Base-by-base conservation (phyloP, 2,113 vertebrate species). In the Oncorhynchus masou region DNA sequence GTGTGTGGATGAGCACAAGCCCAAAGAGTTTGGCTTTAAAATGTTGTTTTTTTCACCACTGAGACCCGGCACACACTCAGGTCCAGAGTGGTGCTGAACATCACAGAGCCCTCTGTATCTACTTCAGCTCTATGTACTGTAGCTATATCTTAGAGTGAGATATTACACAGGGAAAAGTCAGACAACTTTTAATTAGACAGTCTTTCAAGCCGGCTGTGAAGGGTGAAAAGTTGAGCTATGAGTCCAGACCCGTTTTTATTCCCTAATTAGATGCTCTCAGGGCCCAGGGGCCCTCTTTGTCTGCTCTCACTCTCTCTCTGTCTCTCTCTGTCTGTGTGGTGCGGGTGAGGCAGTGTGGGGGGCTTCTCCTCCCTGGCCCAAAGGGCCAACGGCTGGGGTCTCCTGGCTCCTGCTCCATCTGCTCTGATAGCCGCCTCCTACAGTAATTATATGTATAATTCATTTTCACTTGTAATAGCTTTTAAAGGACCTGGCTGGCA, bases 381-480 rank as follows among this genome's bases (percentile, higher is more conserved):
- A 67, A 59, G 66, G 69, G 70, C 73, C 74, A 80, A 25, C 51
- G 16, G 51, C 51, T 68, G 79, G 70, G 76, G 79, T 87, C 78
- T 85, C 84, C 73, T 85, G 84, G 81, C 87, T 80, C 79, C 79
- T 78, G n/a, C 79, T 84, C 82, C 84, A 84, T 90, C 77, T 85
- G 79, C 48, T 80, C 70, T 72, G 70, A 74, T 77, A 65, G 80
- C 82, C 84, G 39, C 75, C 80, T 87, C 79, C 79, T 85, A 79
- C 77, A 81, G 77, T 91, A 85, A 91, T 91, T 88, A 90, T 70
- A 71, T 77, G 79, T 79, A 83, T 87, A 89, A 90, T 88, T 85
- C 86, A 88, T 87, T 85, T 76, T 68, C 57, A 29, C 79, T 79
- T 81, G 60, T 83, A 80, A 59, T 74, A 75, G 45, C 74, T 70